A percentile compares a stretch with the other conserved stretches of the same genome.
Conservation (phyloP, 2,888 invertebrate genomes). For the Cistogaster globosa region DNA sequence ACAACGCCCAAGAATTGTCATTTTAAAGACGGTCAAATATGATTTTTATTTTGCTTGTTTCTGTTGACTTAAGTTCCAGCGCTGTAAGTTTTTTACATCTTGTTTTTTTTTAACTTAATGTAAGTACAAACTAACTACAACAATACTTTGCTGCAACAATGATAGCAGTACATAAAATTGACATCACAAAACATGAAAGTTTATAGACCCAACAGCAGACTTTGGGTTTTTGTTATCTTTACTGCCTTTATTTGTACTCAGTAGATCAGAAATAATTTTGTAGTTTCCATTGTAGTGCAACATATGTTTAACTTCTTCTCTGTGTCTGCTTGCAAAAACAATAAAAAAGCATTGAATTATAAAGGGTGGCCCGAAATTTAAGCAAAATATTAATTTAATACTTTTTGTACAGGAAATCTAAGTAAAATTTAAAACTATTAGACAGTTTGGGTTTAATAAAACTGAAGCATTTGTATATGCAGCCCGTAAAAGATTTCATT, state of each 20-base stretch:
- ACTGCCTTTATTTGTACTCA: slow-evolving; percentile 66
- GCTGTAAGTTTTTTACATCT: slow-evolving; percentile 33
- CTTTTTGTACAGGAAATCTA: no score
- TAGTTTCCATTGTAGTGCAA: slow-evolving; percentile 46
- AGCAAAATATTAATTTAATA: no score
- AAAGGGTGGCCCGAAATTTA: no score
- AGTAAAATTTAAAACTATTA: no score
- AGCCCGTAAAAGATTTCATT: no score
- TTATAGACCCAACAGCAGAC: slow-evolving; percentile 51
- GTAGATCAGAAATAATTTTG: slow-evolving; percentile 35
- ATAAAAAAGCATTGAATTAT: no score
- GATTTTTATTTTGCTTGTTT: background rate
- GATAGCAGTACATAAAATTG: slow-evolving; percentile 48
- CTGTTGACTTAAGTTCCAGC: slow-evolving; percentile 17
- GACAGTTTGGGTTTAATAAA: no score
- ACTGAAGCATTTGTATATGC: no score
- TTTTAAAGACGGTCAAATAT: slow-evolving; percentile 1
- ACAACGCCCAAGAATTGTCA: slow-evolving; percentile 53
- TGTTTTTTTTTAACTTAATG: background rate
- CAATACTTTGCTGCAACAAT: slow-evolving; percentile 4
- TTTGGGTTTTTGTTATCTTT: slow-evolving; percentile 62
- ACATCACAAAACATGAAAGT: slow-evolving; percentile 20
- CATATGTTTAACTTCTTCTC: background rate
- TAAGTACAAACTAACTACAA: background rate
- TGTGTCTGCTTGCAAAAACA: background rate